Base-by-base conservation (phyloP, 2,113 vertebrate genomes). In the Equus quagga region DNA sequence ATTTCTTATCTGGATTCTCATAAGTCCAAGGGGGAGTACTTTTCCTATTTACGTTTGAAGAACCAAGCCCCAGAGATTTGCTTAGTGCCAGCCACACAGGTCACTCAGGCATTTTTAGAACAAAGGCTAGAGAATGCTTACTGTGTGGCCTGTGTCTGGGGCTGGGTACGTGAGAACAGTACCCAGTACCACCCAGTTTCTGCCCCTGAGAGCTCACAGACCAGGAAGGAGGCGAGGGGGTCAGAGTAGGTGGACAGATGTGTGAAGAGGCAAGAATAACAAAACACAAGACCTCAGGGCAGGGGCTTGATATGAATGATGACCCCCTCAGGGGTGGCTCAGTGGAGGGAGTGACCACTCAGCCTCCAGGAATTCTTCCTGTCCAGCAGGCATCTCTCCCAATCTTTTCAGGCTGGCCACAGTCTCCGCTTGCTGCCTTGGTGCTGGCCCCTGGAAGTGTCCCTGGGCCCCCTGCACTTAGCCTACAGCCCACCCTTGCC, bases 1-100 rank as follows among this genome's bases (percentile, higher is more conserved):
- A 23, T 73, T 54, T 11, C 83, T 95, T 89, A 23, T 83, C 62
- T 95, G 78, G 44, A 75, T 78, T 84, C 84, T 92, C 70, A 33
- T 15, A 79, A 70, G n/a, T 87, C 67, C 7, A 28, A 83, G 51
- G 88, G 13, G 17, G 44, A 51, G 12, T 56, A 60, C 21, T 86
- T 90, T 49, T 94, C 44, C 18, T 89, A 36, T 87, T 83, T 95
- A 65, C 17, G 24, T 76, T 41, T 87, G 62, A 90, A 58, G 75
- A 80, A 69, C 31, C 75, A 86, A 90, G 36, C 36, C 28, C 69
- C 76, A 91, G 69, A 94, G 36, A 54, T 36, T 85, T 93, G 23
- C n/a, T 56, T 41, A 33, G 41, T 79, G 64, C 49, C 31, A 64
- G 84, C 44, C 28, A 51, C 18, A 46, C 0, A 31, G n/a, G 80